Base-by-base conservation (phyloP, 2,113 vertebrate genomes). In the Xyliphius kryptos region DNA sequence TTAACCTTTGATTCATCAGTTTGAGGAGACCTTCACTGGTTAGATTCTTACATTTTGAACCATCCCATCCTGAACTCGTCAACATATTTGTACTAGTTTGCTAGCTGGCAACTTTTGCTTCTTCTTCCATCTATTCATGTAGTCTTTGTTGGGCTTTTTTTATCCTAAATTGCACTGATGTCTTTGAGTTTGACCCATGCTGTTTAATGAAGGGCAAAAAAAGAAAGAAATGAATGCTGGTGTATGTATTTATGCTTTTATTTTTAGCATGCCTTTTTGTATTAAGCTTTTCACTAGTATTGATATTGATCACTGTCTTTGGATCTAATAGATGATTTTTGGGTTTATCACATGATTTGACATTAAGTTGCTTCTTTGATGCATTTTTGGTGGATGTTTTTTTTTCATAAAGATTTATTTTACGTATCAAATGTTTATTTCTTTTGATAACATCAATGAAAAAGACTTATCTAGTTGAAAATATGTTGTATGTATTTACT, bases 1-100 rank as follows among this genome's bases (percentile, higher is more conserved):
- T 52, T 61, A 72, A 69, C 66, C 55, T 47, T 57, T 32, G 62
- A 73, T 73, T 69, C 60, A 73, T 71, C 66, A 46, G 69, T 63
- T 49, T 15, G 55, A 43, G 70, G 66, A 76, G 66, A 71, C 54
- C 1, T 48, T 66, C 16, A 44, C 40, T 43, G 6, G 16, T 51
- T 58, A 37, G 21, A 61, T 49, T 32, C 51, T 67, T 58, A 16
- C 9, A 15, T 48, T 49, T 50, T 48, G 12, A 62, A 37, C 13
- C 9, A 41, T 41, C 32, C 54, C 40, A 36, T 44, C 12, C 5
- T 44, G 19, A 22, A 53, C 3, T 52, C 12, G n/a, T 61, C 55
- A 32, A 32, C 26, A 32, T 32, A 32, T 32, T 32, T 32, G 26
- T 32, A 32, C 26, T 32, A 32, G 4, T 32, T 32, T 32, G 26